Evolutionary conservation across 2,113 vertebrate species (phyloP).

Genomic region (Fulica atra): DNA sequence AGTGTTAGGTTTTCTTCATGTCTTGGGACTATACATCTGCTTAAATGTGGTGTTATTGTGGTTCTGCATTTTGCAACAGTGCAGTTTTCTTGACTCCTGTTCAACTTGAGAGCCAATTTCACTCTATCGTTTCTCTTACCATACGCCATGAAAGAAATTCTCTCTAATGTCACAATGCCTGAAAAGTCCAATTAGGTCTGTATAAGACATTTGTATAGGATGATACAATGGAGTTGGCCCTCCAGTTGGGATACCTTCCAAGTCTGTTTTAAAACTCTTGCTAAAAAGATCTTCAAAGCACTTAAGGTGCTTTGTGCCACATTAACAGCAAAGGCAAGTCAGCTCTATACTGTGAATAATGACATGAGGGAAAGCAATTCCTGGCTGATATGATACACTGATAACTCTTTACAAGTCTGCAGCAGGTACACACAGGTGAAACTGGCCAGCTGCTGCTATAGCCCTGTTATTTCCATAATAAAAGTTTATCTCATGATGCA

Average conservation of each 20-base stretch:
- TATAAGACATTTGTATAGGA: not conserved
- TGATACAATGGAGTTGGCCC: not conserved
- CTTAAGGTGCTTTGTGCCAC: not conserved
- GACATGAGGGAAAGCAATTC: not conserved
- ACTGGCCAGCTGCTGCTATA: not conserved
- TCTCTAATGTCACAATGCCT: not conserved
- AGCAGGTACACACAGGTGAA: not conserved
- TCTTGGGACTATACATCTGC: not conserved
- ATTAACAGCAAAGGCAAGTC: not conserved
- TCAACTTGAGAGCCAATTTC: not conserved
- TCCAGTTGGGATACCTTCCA: not conserved
- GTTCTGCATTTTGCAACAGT: not conserved
- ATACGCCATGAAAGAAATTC: not conserved
- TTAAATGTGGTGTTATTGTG: not conserved
- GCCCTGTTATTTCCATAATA: not conserved
- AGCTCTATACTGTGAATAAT: not conserved
- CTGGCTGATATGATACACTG: not conserved
- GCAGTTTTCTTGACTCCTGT: not conserved
- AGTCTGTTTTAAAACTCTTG: not conserved
- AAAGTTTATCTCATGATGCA: not conserved
- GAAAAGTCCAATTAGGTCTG: not conserved
- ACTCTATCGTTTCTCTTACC: not conserved
- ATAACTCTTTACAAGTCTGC: not conserved
- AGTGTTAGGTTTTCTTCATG: not conserved
- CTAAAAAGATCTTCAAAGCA: not conserved